phyloP scores from a whole-genome alignment of 2,113 vertebrate species.

The Pelodiscus sinensis region DNA sequence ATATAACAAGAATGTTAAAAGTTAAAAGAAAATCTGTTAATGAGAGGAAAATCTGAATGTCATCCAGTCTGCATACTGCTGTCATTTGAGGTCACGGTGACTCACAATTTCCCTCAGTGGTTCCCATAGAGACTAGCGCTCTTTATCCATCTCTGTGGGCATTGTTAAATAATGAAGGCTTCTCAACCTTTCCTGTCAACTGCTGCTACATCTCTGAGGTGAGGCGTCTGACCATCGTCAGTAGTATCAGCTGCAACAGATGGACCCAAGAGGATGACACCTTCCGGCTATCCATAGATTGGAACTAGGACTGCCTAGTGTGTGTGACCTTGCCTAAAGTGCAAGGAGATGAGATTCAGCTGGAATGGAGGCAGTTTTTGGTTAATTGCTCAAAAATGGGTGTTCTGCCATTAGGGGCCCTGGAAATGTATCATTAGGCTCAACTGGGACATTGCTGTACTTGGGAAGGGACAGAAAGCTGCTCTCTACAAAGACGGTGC shows the following conservation, averaged over 20 bases:
- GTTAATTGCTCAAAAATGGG: background rate
- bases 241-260: background rate
- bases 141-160: background rate
- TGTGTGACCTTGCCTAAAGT: background rate
- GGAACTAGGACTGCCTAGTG: background rate
- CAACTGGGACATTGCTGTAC: background rate
- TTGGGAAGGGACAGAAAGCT: background rate
- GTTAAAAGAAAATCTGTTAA: background rate
- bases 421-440: background rate
- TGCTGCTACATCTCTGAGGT: background rate
- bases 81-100: background rate
- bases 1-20: accelerated
- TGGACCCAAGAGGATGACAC: background rate
- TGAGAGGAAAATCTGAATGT: background rate
- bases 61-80: background rate
- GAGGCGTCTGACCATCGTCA: background rate
- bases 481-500: background rate
- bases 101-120: background rate
- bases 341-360: background rate
- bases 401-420: background rate
- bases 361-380: background rate
- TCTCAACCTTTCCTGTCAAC: background rate
- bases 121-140: background rate
- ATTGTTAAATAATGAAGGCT: background rate
- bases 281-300: background rate